A percentile compares a stretch with the other conserved stretches of the same genome.
Conservation (phyloP, 2,113 vertebrate species). For the Nematolebias whitei region DNA sequence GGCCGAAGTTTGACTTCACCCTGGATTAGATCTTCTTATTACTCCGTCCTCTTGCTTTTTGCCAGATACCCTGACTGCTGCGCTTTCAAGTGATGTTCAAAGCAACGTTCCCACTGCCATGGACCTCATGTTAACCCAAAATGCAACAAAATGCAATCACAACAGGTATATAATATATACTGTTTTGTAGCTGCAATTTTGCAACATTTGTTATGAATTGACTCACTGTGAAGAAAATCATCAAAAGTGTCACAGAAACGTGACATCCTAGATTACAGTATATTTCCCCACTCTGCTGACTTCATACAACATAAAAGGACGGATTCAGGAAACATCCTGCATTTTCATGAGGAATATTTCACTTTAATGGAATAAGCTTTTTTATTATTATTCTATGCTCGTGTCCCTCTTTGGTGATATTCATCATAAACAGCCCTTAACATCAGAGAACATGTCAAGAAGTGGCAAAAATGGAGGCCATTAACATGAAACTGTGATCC, state of each 20-base stretch:
- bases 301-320: conserved; percentile 25
- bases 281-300: conserved; percentile 31
- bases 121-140: conserved; percentile 27
- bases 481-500: conserved; percentile 67
- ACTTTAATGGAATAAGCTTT: conserved; percentile 20
- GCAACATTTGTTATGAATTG: conserved; percentile 21
- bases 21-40: conserved; percentile 35
- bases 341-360: conserved; percentile 49
- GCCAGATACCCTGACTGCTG: conserved; percentile 27
- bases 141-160: conserved; percentile 25
- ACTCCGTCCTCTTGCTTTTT: conserved; percentile 11
- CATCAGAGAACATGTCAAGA: conserved; percentile 2
- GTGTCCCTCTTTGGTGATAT: conserved; percentile 22
- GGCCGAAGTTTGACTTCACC: conserved; percentile 35
- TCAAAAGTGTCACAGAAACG: conserved; percentile 17
- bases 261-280: no score
- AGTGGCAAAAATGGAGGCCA: conserved; percentile 37
- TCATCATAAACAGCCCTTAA: conserved; percentile 25
- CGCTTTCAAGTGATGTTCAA: conserved; percentile 29
- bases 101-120: conserved; percentile 18
- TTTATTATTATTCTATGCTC: conserved; percentile 29
- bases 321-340: conserved; percentile 39
- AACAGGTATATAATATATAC: background rate
- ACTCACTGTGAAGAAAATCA: conserved; percentile 24
- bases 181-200: conserved; percentile 45